phyloP scores from a whole-genome alignment of 2,113 vertebrate species.

The Centropus bengalensis region DNA sequence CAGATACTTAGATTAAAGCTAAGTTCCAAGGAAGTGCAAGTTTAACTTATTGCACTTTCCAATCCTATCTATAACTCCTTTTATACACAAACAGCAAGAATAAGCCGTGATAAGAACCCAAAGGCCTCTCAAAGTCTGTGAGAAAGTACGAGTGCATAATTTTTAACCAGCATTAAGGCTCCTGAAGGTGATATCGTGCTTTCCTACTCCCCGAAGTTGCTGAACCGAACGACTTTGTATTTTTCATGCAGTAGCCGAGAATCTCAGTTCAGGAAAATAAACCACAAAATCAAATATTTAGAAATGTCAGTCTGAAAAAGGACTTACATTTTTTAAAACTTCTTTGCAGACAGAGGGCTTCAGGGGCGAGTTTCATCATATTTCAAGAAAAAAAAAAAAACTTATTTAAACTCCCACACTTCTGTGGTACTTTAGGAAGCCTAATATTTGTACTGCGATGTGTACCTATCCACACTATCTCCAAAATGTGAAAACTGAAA shows the following conservation, averaged over 20 bases:
- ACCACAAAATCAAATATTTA: not conserved
- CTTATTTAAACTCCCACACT: not conserved
- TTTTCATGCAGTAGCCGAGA: not conserved
- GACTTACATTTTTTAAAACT: not conserved
- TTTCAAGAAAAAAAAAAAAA: not conserved
- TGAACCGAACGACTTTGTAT: rapidly evolving
- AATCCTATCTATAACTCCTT: not conserved
- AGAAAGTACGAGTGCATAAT: not conserved
- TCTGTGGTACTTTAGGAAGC: not conserved
- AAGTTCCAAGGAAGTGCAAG: not conserved
- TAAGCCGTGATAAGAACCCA: not conserved
- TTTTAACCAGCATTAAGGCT: not conserved
- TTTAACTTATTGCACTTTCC: not conserved
- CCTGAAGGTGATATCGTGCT: not conserved
- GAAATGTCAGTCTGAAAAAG: not conserved
- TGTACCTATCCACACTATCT: rapidly evolving
- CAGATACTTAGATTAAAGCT: not conserved
- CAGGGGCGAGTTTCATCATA: rapidly evolving
- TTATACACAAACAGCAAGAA: not conserved
- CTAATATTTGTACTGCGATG: not conserved
- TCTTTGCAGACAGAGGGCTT: not conserved
- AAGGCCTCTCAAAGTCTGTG: not conserved
- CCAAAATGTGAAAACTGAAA: not conserved
- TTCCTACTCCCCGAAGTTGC: not conserved
- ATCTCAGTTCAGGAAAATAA: not conserved